Conservation (phyloP, 2,113 vertebrate genomes). For the Accipiter virgatus region DNA sequence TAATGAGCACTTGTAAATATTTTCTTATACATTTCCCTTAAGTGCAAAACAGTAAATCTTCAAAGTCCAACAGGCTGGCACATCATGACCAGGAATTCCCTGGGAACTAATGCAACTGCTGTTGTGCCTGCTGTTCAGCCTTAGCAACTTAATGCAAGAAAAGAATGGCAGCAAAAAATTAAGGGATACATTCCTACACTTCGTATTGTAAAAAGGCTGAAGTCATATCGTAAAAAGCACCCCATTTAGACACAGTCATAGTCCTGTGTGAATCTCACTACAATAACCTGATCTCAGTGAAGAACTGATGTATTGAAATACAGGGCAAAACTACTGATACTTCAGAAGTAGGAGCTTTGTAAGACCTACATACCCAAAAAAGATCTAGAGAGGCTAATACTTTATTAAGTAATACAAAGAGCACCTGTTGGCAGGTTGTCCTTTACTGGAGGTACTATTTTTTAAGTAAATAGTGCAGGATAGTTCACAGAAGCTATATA, state of each 20-base stretch:
- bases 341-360: not conserved
- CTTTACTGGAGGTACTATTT: not conserved
- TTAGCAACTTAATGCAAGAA: not conserved
- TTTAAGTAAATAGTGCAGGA: not conserved
- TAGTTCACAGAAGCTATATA: not conserved
- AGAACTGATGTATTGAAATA: not conserved
- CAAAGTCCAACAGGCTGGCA: constrained; percentile 9
- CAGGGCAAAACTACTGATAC: not conserved
- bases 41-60: constrained; percentile 32
- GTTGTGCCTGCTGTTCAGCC: constrained; percentile 26
- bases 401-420: not conserved
- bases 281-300: not conserved
- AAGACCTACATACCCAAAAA: not conserved
- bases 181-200: not conserved
- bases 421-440: not conserved
- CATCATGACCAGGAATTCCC: constrained; percentile 35
- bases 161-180: not conserved
- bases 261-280: not conserved
- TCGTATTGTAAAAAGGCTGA: not conserved
- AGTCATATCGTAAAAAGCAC: not conserved
- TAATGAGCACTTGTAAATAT: constrained; percentile 51
- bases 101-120: not conserved
- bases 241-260: not conserved
- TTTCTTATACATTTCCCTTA: constrained; percentile 29
- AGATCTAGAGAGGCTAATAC: not conserved